Evolutionary conservation across 2,888 invertebrate species (phyloP), one percentile per base, ranked within the genome.

Genomic region (Chrysotoxum bicinctum): DNA sequence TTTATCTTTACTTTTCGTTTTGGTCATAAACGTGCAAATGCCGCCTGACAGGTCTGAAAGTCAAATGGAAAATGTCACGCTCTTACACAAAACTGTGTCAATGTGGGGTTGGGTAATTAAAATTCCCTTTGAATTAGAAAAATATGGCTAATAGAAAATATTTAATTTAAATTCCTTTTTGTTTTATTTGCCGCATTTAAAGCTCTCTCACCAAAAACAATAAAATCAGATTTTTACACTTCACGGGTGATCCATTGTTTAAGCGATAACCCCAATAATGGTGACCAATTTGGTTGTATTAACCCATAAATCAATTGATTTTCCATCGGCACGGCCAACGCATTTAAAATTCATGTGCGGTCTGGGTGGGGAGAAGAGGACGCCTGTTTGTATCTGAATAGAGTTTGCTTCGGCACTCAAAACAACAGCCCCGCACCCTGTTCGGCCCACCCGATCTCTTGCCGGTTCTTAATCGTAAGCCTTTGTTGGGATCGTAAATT

Each of bases 401-500:
- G 16, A 48, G 48, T 43, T 43, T 43, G 16, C 12, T 7, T 21
- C 1, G 21, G 19, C 12, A 21, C 0, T 6, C 45, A 16, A 45
- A 21, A 0, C 16, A 3, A 4, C 10, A 48, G 0, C 23, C 23
- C 14, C 23, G 8, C 0, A 7, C 3, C 23, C 8, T 14, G n/a
- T 8, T 1, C n/a, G 7, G 14, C 1, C 14, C 3, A 8, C 50
- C 50, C 50, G 50, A 50, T 26, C 50, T 50, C 50, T 50, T 26
- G 23, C 45, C 12, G 32, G 35, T 19, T 56, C 43, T 48, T 62
- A 52, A 68, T 56, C 54, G 21, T 32, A 26, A 37, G 62, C 69
- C 50, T 43, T 66, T 66, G 50, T 35, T 62, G 62, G 40, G 68
- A 58, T 83, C 83, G 74, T 83, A 83, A 83, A 83, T 83, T 83